Conservation (phyloP, 2,888 invertebrate genomes). For the Corbicula japonica region DNA sequence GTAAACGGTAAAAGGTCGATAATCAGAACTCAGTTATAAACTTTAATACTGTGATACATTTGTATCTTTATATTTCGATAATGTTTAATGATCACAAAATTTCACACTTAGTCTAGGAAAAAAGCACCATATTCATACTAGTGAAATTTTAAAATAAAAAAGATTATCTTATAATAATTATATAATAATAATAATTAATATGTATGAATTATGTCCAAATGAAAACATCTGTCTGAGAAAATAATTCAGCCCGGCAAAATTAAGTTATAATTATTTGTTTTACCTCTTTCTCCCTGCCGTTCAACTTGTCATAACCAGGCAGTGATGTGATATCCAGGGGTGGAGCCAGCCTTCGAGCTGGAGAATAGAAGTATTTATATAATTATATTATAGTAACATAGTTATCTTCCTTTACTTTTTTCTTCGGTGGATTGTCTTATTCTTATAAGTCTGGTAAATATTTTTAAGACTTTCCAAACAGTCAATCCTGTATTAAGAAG, state of each 20-base stretch:
- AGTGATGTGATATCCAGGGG: slow-evolving; percentile 91
- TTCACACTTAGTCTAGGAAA: no score
- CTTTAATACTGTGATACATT: no score
- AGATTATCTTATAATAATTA: neutral
- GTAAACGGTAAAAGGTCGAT: no score
- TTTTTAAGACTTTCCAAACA: neutral
- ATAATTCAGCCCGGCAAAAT: neutral
- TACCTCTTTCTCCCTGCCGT: slow-evolving; percentile 90
- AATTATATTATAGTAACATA: neutral
- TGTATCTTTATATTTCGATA: no score
- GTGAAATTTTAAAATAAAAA: neutral
- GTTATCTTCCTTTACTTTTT: neutral
- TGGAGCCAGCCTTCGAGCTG: slow-evolving; percentile 85
- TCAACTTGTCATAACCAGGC: slow-evolving; percentile 93
- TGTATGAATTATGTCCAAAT: neutral
- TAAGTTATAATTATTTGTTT: neutral
- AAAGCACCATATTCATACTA: neutral
- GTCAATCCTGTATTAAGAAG: no score
- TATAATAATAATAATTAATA: neutral
- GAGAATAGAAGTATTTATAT: slow-evolving; percentile 20
- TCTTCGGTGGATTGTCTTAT: neutral
- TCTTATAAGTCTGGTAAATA: neutral
- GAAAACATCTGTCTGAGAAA: neutral
- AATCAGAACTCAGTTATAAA: no score
- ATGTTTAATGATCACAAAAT: no score